Base-by-base conservation (phyloP, 2,888 invertebrate genomes). In the Harpagoxenus sublaevis region DNA sequence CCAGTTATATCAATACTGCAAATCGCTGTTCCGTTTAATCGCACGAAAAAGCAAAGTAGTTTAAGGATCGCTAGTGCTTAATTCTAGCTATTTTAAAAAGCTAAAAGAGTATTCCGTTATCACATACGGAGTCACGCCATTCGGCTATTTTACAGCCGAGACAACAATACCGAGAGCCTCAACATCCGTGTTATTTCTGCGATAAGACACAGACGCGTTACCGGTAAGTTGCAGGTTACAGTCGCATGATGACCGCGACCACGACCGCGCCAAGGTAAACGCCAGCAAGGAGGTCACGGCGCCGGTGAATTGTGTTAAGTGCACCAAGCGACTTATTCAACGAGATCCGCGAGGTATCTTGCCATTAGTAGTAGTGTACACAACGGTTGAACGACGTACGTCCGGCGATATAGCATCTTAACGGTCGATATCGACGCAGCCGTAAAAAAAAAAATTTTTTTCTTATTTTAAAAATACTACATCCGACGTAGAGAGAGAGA, bases 301-400 rank as follows among this genome's bases (percentile, higher is more conserved):
- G 84, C 53, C 86, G 91, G 89, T 90, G 90, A 89, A 89, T 90
- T 90, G 90, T 90, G 90, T 86, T 91, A 86, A 90, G 90, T 90
- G 90, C 88, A 78, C 71, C 77, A 51, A 35, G 65, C 79, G 48
- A 81, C 73, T 81, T 83, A 83, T 53, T 39, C 55, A 45, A 12
- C 75, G 48, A 55, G 48, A 31, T 53, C 23, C 71, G 35, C 65
- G 86, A 57, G 57, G 42, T 15, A 78, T 78, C 53, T 70, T 23
- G 15, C 18, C 51, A 68, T 39, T 73, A 62, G 71, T 31, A 62
- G 71, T 31, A 63, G 84, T 62, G 62, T 39, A 73, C 31, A 53
- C 74, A 79, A 79, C 60, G 77, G 66, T 81, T 81, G 82, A 70
- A 84, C 83, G 86, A 60, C 66, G 66, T 42, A 82, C 82, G 63